phyloP scores from a whole-genome alignment of 2,888 invertebrate species.

The Zaprionus obscuricornis region DNA sequence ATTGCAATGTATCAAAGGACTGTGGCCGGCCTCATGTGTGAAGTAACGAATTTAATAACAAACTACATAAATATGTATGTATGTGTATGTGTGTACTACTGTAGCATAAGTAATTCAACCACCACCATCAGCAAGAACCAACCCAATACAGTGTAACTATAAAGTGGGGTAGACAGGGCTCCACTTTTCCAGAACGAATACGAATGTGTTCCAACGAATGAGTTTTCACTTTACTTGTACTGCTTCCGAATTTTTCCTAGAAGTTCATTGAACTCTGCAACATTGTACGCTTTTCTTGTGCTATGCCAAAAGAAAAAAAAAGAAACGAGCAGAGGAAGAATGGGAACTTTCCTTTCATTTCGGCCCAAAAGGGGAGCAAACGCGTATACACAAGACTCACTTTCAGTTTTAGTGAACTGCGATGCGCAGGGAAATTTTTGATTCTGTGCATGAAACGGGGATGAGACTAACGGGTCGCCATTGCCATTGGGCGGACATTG shows the following conservation, averaged over 20 bases:
- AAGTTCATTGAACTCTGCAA: constrained; percentile 64
- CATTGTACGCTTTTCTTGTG: constrained; percentile 45
- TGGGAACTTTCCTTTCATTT: constrained; percentile 29
- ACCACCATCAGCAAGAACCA: constrained; percentile 41
- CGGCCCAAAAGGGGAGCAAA: background rate
- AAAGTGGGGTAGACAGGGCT: constrained; percentile 33
- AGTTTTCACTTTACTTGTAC: constrained; percentile 29
- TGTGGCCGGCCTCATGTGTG: constrained; percentile 31
- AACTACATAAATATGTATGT: background rate
- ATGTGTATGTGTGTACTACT: constrained; percentile 2
- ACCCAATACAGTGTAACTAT: no score
- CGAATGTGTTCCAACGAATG: constrained; percentile 13
- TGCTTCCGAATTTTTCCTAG: constrained; percentile 44
- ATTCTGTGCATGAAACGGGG: background rate
- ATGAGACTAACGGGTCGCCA: background rate
- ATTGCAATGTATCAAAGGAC: no score
- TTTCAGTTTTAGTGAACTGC: constrained; percentile 55
- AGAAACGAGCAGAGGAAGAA: constrained; percentile 11
- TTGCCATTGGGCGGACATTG: constrained; percentile 1
- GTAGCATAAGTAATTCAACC: constrained; percentile 27
- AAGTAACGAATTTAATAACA: constrained; percentile 54
- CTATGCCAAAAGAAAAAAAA: constrained; percentile 45
- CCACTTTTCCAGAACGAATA: constrained; percentile 30
- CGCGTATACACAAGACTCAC: constrained; percentile 50
- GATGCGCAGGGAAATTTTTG: constrained; percentile 34